phyloP scores from a whole-genome alignment of 1,140 invertebrate genomes.

The Drosophila athabasca region DNA sequence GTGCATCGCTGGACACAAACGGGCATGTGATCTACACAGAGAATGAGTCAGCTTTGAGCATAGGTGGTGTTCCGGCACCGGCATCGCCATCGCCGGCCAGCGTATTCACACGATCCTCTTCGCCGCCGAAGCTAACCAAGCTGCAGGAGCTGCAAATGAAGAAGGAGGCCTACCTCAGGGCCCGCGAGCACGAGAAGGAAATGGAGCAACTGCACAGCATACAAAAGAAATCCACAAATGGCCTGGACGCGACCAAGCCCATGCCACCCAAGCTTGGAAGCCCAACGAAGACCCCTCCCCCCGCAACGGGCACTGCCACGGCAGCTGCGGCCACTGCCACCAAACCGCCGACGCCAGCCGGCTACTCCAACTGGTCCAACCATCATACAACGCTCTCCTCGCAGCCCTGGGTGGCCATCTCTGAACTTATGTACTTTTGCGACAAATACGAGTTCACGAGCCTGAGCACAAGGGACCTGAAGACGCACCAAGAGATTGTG shows the following conservation, averaged over 20 bases:
- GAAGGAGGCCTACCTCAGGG: slow-evolving; percentile 66
- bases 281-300: slow-evolving; percentile 8
- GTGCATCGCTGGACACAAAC: slow-evolving; percentile 65
- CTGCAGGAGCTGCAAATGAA: slow-evolving; percentile 68
- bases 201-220: slow-evolving; percentile 65
- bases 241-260: slow-evolving; percentile 3
- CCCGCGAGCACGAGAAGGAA: slow-evolving; percentile 60
- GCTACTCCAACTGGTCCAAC: slow-evolving; percentile 71
- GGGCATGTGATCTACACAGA: slow-evolving; percentile 24
- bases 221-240: slow-evolving; percentile 16
- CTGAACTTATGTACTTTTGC: slow-evolving; percentile 78
- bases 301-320: slow-evolving; percentile 15
- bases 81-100: slow-evolving; percentile 25
- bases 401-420: slow-evolving; percentile 74
- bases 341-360: slow-evolving; percentile 44
- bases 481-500: slow-evolving; percentile 71
- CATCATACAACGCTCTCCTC: slow-evolving; percentile 62
- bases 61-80: neutral
- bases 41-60: slow-evolving; percentile 3
- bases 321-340: slow-evolving; percentile 7
- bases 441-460: slow-evolving; percentile 81
- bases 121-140: slow-evolving; percentile 67
- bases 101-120: slow-evolving; percentile 44
- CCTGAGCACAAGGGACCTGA: slow-evolving; percentile 59
- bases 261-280: neutral